A percentile compares a stretch with the other conserved stretches of the same genome.
These are phyloP conservation scores for Callithrix jacchus DNA, from an alignment of 2,113 vertebrate genomes.

Conservation along the genomic window DNA sequence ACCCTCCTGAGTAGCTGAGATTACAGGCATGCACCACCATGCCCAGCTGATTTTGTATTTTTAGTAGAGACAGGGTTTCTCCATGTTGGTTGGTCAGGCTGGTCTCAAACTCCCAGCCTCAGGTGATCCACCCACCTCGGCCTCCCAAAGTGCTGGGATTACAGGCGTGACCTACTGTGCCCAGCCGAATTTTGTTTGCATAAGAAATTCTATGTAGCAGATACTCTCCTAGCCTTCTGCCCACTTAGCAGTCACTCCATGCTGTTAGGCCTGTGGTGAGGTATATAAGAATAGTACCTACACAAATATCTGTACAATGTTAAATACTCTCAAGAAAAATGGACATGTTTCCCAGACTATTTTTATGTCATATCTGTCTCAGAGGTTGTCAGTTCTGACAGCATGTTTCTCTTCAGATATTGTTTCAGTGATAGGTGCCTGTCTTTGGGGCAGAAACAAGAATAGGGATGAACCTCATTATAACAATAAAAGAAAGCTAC, in stretches of 20 bases:
- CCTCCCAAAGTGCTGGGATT: too few relatives aligned
- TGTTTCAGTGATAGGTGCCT: not conserved
- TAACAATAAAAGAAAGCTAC: not conserved
- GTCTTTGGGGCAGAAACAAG: not conserved
- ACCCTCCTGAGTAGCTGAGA: too few relatives aligned
- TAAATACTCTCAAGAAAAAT: not conserved
- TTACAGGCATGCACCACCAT: too few relatives aligned
- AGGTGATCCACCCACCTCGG: too few relatives aligned
- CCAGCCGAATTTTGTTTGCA: not conserved
- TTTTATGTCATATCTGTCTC: not conserved
- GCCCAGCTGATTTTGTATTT: too few relatives aligned
- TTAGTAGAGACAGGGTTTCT: too few relatives aligned
- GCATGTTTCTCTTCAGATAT: slow-evolving; percentile 41
- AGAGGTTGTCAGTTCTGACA: not conserved
- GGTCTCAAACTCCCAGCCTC: too few relatives aligned
- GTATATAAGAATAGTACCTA: not conserved
- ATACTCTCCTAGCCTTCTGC: not conserved
- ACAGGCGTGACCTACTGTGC: too few relatives aligned
- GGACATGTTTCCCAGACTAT: not conserved
- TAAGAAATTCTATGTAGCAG: not conserved
- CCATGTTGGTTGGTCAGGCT: too few relatives aligned
- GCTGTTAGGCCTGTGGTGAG: not conserved
- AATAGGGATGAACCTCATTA: not conserved
- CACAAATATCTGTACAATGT: not conserved
- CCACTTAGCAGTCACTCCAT: not conserved